Conservation (phyloP, 2,888 invertebrate species). For the Sturmia bella region DNA sequence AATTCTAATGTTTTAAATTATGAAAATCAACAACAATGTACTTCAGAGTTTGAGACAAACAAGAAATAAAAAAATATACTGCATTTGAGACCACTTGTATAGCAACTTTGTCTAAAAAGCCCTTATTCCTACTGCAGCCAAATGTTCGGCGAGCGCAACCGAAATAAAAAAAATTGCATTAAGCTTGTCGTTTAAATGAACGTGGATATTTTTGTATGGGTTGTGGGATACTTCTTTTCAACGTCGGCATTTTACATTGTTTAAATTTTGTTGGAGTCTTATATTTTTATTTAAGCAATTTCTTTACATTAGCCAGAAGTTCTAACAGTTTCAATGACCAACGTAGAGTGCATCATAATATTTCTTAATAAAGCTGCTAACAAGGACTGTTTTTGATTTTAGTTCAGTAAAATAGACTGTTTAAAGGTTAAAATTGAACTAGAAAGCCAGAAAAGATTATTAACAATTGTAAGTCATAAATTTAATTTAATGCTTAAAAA, state of each 20-base stretch:
- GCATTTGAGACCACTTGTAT: conserved; percentile 8
- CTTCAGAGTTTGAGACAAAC: conserved; percentile 18
- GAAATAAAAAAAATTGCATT: conserved; percentile 6
- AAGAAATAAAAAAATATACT: conserved; percentile 23
- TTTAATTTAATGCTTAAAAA: no score
- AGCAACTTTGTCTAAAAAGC: conserved; percentile 5
- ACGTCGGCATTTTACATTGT: conserved; percentile 21
- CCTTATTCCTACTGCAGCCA: conserved; percentile 27
- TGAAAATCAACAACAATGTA: neutral
- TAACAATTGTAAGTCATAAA: no score
- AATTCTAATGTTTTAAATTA: no score
- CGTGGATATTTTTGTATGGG: conserved; percentile 1
- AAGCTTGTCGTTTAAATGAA: conserved; percentile 10
- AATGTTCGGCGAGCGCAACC: neutral
- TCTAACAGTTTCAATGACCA: neutral
- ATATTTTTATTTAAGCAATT: conserved; percentile 36
- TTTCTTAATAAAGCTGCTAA: no score
- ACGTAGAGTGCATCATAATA: neutral
- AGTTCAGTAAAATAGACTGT: no score
- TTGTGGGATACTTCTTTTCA: neutral
- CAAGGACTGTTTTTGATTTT: no score
- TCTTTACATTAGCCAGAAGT: conserved; percentile 1
- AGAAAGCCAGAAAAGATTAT: no score
- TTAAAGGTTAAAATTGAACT: no score
- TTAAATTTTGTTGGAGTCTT: neutral